A percentile compares a stretch with the other conserved stretches of the same genome.
phyloP scores from a whole-genome alignment of 2,113 vertebrate species.

The Melanotaenia duboulayi region DNA sequence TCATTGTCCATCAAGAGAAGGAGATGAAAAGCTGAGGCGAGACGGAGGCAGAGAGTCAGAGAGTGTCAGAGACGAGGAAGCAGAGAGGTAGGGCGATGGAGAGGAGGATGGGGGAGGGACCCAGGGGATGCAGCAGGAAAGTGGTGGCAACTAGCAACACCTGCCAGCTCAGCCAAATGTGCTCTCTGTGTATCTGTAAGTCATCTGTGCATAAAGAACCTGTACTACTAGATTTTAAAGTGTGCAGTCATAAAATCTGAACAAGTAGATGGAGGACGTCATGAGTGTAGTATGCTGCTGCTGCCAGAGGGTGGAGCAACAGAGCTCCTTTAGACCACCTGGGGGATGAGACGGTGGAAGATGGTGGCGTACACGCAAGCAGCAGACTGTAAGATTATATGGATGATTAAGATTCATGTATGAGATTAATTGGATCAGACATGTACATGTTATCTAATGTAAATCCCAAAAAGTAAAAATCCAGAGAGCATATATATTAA shows the following conservation, averaged over 20 bases:
- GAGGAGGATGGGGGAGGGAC: constrained; percentile 9
- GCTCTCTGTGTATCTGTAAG: constrained; percentile 8
- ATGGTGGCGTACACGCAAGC: neutral
- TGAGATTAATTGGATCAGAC: too few relatives aligned
- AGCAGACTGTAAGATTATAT: neutral
- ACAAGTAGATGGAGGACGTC: neutral
- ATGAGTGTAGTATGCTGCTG: constrained; percentile 54
- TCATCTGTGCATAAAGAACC: constrained; percentile 5
- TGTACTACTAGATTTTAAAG: constrained; percentile 28
- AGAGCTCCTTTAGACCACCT: constrained; percentile 61
- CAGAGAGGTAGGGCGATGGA: constrained; percentile 11
- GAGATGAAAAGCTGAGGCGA: constrained; percentile 32
- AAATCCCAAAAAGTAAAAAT: too few relatives aligned
- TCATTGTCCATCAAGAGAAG: constrained; percentile 64
- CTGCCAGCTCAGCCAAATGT: constrained; percentile 54
- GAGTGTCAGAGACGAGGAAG: constrained; percentile 6
- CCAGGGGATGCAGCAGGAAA: constrained; percentile 43
- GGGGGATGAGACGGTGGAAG: neutral
- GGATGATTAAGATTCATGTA: too few relatives aligned
- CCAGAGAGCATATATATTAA: too few relatives aligned
- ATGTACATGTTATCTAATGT: too few relatives aligned
- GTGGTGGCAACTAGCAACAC: constrained; percentile 63
- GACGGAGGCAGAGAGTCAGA: constrained; percentile 3
- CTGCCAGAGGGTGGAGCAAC: constrained; percentile 73
- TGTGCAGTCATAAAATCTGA: constrained; percentile 26